Evolutionary conservation across 2,797 vertebrate genomes (phyloP), one percentile per base, ranked within the genome.

Genomic region (Distichodus sexfasciatus): DNA sequence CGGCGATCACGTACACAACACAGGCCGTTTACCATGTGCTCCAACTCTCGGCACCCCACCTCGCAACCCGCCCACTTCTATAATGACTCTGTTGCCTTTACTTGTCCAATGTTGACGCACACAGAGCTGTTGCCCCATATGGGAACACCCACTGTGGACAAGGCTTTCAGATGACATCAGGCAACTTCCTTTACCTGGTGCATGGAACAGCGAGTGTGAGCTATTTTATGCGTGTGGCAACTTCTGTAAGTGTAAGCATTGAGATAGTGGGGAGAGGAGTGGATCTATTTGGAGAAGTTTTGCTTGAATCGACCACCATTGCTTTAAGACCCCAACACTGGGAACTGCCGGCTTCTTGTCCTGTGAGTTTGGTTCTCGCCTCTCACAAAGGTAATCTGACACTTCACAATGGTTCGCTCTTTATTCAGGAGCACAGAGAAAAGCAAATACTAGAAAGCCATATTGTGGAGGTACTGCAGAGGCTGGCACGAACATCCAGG

Each of bases 131-230:
- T 79, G 74, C 77, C 77, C 71, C 63, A 68, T 65, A 43, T 7
- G 71, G 75, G 60, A 80, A 84, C 79, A 76, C 81, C 81, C 77
- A 81, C 71, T 64, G 35, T 62, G 69, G 77, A 83, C 75, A 79
- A 82, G 80, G 43, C 72, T 81, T 85, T 68, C 59, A 77, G 70
- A 80, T 81, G 76, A 79, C 74, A 77, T 74, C 59, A 55, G 61
- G n/a, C n/a, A n/a, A n/a, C 76, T 75, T 79, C 76, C 77, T 73
- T 74, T 38, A 77, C 64, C 66, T 76, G 68, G 55, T 48, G 29
- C 26, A 7, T 65, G 41, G 47, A 60, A n/a, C 44, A 1, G 60
- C 35, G 54, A 31, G 47, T n/a, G 28, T 44, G 36, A 35, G 57
- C 19, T 21, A 29, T 33, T 62, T 38, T 24, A 57, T 50, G 31